Base-by-base conservation (phyloP, 2,888 invertebrate species). In the Andrena camellia region DNA sequence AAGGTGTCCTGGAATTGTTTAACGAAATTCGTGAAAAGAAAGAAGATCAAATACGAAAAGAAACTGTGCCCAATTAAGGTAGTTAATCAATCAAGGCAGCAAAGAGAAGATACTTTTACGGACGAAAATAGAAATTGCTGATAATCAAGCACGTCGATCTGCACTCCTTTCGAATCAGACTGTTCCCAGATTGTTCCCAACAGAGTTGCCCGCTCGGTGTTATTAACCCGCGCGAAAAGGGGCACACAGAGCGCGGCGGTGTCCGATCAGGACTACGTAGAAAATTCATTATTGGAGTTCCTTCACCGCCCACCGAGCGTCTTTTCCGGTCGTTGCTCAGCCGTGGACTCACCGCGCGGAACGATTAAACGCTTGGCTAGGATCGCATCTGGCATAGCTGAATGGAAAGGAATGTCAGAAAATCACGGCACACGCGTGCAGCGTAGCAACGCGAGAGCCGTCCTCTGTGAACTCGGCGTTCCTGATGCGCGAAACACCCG, bases 241-340 rank as follows among this genome's bases (percentile, higher is more conserved):
- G 31, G 48, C 33, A 33, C 31, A 13, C 29, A 13, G 29, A 54
- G 54, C 8, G 54, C 8, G 17, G 29, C 35, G 13, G n/a, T 1
- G 60, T 2, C 8, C n/a, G 60, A 60, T 52, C 78, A 10, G 33
- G 33, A 64, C 63, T 50, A 59, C 10, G 31, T 20, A 26, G 57
- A 64, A 76, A 79, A 68, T 60, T 59, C 59, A 59, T 74, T 64
- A 68, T 60, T 50, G 13, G 4, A 72, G 57, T 52, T 57, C 20
- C 50, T 68, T 63, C 71, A 42, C 54, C 75, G 75, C 71, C 75
- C 71, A 71, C 75, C 75, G 50, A 75, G 57, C 33, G 54, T 48
- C 71, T 70, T 83, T 83, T 82, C 74, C 83, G 81, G 81, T 83
- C 71, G 74, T 63, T 84, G 74, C n/a, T 75, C 59, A 59, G 71